These are phyloP conservation scores for Loripinus fragilis DNA, from an alignment of 2,888 invertebrate genomes.

Conservation along the genomic window DNA sequence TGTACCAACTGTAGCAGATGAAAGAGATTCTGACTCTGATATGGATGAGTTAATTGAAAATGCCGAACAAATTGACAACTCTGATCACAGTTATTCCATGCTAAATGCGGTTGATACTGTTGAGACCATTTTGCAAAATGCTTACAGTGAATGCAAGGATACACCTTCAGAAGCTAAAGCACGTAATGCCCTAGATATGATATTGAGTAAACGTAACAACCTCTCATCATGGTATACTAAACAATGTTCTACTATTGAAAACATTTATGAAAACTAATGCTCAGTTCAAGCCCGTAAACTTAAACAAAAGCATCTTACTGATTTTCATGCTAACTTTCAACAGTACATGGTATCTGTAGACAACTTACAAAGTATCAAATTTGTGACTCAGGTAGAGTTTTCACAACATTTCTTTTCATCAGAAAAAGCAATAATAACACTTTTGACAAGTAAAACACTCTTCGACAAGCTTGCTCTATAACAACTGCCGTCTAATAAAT, in stretches of 20 bases:
- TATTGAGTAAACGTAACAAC: background rate
- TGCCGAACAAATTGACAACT: background rate
- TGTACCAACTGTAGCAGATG: no score
- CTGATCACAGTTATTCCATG: background rate
- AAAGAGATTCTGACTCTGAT: background rate
- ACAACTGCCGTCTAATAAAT: constrained; percentile 2
- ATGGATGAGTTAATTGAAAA: background rate
- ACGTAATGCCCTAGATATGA: background rate
- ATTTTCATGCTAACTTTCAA: constrained; percentile 18
- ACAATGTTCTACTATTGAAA: constrained; percentile 14
- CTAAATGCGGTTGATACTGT: background rate
- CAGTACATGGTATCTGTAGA: constrained; percentile 16
- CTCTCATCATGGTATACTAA: constrained; percentile 4
- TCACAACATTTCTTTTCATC: constrained; percentile 8
- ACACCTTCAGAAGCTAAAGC: constrained; percentile 12
- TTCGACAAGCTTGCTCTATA: background rate
- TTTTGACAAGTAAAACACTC: constrained; percentile 17
- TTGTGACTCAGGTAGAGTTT: background rate
- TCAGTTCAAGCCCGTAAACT: constrained; percentile 8
- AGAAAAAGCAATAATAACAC: background rate
- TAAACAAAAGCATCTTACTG: constrained; percentile 19
- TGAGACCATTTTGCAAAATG: background rate
- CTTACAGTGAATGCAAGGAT: constrained; percentile 2
- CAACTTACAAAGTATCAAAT: background rate
- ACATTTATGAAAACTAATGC: background rate